Base-by-base conservation (phyloP, 1,140 invertebrate species). In the Drosophila orosa region DNA sequence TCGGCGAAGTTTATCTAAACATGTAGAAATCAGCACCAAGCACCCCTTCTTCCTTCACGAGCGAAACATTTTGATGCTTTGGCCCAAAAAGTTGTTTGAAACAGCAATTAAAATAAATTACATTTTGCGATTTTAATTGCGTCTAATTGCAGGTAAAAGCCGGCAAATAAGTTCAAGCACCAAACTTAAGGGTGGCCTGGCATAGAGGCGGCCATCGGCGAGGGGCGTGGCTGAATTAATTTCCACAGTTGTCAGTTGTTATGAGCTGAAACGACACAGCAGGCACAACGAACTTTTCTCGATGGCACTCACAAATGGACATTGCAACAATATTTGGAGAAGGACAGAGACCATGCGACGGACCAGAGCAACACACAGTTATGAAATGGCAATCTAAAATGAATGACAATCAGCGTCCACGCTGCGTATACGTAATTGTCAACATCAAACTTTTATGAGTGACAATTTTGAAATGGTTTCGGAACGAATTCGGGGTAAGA, bases 41-140 rank as follows among this genome's bases (percentile, higher is more conserved):
- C 29, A 61, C 44, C 9, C 17, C 27, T 47, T 15, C 58, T 35
- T 47, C 13, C 19, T 61, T 42, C 17, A 56, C 37, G 25, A 12
- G 24, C 40, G 29, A 24, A 37, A 50, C 68, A 58, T 61, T 73
- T 74, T 74, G 68, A 67, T 68, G 77, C 69, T 78, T 72, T 59
- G 52, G 55, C 33, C 57, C 68, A 72, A 74, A 80, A 85, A 84
- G 83, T 86, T 86, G 83, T 86, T 86, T 76, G 37, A 73, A 86
- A 86, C 82, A 86, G 82, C 82, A 86, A 86, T 86, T 86, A 86
- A 86, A 86, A 86, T 87, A 86, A 86, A 86, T 86, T 86, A 86
- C 83, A 82, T 86, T 86, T 86, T 87, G 79, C 71, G 71, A 87
- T 86, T 86, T 86, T 86, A 86, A 86, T 86, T 86, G 82, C 82